Evolutionary conservation across 2,888 invertebrate species (phyloP).

Genomic region (Dynastes hyllus): DNA sequence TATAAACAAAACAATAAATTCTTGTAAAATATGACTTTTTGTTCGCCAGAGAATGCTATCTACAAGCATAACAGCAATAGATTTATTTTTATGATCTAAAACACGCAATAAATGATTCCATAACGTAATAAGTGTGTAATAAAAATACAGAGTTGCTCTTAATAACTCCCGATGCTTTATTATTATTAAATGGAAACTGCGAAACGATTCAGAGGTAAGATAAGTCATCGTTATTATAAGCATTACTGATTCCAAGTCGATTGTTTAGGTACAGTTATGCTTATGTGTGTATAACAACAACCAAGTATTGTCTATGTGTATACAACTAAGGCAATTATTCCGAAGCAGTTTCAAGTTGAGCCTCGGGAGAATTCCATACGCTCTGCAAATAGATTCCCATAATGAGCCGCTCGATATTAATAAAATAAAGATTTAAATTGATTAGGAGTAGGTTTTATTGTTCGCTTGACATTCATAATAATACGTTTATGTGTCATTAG

Average conservation of each 20-base stretch:
- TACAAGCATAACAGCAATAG: background rate
- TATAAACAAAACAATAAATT: conserved; percentile 16
- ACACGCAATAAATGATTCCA: background rate
- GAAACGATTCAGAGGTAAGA: background rate
- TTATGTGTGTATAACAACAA: background rate
- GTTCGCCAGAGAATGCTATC: background rate
- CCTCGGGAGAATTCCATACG: too few relatives aligned
- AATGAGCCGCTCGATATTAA: background rate
- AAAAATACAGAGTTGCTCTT: conserved; percentile 6
- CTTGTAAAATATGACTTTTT: conserved; percentile 7
- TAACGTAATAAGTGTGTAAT: background rate
- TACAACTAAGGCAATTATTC: too few relatives aligned
- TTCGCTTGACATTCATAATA: conserved; percentile 23
- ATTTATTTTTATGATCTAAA: conserved; percentile 6
- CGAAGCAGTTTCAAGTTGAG: too few relatives aligned
- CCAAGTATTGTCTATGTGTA: too few relatives aligned
- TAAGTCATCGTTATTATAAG: conserved; percentile 2
- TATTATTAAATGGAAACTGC: conserved; percentile 11
- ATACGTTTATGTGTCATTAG: conserved; percentile 26
- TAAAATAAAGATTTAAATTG: conserved; percentile 33
- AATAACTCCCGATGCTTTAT: conserved; percentile 8
- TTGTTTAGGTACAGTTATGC: background rate
- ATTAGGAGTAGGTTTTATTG: conserved; percentile 19
- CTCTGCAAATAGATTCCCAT: too few relatives aligned
- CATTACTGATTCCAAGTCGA: background rate